Percentiles rank a stretch among this genome's conserved stretches.
Conservation (phyloP, 2,113 vertebrate species). For the Vicugna pacos region DNA sequence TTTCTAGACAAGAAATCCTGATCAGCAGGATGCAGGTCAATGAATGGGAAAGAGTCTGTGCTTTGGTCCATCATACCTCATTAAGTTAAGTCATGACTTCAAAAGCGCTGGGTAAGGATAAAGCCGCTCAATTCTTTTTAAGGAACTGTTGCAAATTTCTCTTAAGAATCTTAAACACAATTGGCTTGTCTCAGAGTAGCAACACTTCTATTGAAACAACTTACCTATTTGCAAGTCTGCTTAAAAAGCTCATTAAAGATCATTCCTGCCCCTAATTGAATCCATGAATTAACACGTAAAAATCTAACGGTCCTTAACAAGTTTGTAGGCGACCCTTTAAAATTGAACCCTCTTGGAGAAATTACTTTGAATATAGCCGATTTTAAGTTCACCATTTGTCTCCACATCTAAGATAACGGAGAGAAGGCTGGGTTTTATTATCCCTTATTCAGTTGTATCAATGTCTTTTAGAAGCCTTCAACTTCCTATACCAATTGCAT, state of each 20-base stretch:
- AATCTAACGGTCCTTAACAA: neutral
- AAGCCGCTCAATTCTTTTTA: neutral
- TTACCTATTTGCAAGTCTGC: neutral
- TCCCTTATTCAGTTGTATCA: neutral
- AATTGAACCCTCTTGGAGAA: neutral
- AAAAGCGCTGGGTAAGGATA: neutral
- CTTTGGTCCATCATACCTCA: neutral
- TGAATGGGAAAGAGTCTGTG: neutral
- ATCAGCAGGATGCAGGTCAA: neutral
- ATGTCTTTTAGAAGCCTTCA: slow-evolving; percentile 34
- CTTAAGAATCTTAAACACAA: neutral
- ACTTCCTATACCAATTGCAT: neutral
- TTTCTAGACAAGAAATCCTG: neutral
- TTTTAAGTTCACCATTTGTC: slow-evolving; percentile 42
- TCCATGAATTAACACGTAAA: neutral
- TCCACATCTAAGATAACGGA: neutral
- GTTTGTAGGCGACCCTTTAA: neutral
- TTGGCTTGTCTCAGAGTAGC: neutral
- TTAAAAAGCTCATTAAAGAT: slow-evolving; percentile 24
- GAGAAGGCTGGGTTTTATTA: neutral
- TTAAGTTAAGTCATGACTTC: neutral
- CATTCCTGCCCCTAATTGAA: neutral
- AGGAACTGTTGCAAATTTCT: slow-evolving; percentile 12
- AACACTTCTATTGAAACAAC: slow-evolving; percentile 2
- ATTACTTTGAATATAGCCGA: neutral